Percentiles rank a stretch among this genome's conserved stretches.
Evolutionary conservation across 2,113 vertebrate species (phyloP).

Genomic region (Hyaena hyaena): DNA sequence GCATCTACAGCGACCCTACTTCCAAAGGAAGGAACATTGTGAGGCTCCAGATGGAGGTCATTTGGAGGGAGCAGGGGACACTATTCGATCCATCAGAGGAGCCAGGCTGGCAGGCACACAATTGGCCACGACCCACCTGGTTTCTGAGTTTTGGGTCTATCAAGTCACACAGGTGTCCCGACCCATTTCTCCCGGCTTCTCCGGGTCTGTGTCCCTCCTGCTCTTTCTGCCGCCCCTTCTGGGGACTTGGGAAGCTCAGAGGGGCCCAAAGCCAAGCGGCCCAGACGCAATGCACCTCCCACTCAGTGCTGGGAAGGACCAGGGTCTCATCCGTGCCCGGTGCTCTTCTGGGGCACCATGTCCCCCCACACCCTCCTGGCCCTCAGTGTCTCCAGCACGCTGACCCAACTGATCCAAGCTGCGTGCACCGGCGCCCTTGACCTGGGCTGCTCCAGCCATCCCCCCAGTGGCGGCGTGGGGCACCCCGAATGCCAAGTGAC

Average conservation of each 20-base stretch:
- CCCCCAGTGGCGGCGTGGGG: no score
- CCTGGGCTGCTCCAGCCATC: no score
- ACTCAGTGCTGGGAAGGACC: background rate
- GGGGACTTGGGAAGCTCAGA: background rate
- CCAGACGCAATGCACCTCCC: background rate
- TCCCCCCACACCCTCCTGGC: background rate
- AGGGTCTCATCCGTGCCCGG: fast-evolving
- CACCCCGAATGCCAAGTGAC: no score
- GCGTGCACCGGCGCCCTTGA: no score
- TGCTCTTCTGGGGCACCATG: background rate
- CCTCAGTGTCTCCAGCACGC: background rate
- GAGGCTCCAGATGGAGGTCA: background rate
- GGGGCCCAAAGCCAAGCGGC: no score
- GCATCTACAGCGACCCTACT: fast-evolving
- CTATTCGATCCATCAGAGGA: fast-evolving
- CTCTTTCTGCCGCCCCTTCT: background rate
- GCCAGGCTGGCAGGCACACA: fast-evolving
- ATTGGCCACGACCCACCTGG: background rate
- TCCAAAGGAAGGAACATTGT: background rate
- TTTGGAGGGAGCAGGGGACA: fast-evolving
- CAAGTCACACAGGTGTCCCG: background rate
- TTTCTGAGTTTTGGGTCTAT: background rate
- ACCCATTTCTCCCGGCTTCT: background rate
- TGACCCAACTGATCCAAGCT: no score
- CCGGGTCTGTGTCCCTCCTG: fast-evolving